Evolutionary conservation across 2,113 vertebrate genomes (phyloP).

Genomic region (Electrona antarctica): DNA sequence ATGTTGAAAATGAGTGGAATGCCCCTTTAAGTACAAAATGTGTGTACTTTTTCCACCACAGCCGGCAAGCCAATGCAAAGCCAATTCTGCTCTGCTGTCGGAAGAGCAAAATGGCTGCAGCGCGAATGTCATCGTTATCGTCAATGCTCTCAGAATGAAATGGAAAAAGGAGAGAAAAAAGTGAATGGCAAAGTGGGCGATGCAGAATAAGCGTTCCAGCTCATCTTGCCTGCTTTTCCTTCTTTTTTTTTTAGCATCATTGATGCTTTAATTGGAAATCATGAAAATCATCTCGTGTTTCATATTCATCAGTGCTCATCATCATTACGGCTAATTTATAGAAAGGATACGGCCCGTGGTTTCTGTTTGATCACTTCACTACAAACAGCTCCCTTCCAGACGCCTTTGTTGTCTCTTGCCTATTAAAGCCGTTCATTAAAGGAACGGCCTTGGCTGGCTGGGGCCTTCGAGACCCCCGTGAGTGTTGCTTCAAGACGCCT

Average conservation of each 20-base stretch:
- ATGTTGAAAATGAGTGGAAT: too few species aligned
- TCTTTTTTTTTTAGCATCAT: neutral
- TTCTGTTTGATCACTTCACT: conserved; percentile 67
- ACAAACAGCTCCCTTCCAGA: conserved; percentile 65
- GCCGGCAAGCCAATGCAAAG: too few species aligned
- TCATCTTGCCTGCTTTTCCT: conserved; percentile 9
- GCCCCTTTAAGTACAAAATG: too few species aligned
- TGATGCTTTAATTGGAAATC: conserved; percentile 43
- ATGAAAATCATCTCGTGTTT: conserved; percentile 53
- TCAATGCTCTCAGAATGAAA: neutral
- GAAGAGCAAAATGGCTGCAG: too few species aligned
- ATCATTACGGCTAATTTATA: conserved; percentile 48
- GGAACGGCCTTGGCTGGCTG: conserved; percentile 51
- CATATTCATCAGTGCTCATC: conserved; percentile 57
- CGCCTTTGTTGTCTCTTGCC: conserved; percentile 68
- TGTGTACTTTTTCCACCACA: too few species aligned
- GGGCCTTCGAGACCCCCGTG: conserved; percentile 54
- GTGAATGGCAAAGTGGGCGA: conserved; percentile 29
- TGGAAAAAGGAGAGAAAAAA: neutral
- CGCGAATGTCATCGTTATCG: too few species aligned
- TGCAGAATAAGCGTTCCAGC: conserved; percentile 46
- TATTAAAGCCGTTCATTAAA: conserved; percentile 72
- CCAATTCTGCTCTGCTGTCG: too few species aligned
- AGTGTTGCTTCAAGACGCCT: neutral
- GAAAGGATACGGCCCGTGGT: conserved; percentile 51